These are phyloP conservation scores for Calidris pygmaea DNA, from an alignment of 2,113 vertebrate genomes.

Conservation along the genomic window DNA sequence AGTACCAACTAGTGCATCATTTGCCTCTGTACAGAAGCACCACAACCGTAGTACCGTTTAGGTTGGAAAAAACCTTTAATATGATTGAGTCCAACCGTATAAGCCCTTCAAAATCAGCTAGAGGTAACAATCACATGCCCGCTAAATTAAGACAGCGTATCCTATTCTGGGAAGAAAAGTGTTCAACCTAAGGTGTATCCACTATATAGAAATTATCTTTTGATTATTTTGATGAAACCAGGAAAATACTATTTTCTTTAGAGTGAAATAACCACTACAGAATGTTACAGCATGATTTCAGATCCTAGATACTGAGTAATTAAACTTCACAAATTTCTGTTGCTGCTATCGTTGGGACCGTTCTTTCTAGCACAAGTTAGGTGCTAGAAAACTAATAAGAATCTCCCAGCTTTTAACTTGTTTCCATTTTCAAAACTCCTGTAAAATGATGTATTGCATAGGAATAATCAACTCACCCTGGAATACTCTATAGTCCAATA, in stretches of 20 bases:
- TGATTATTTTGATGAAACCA: background rate
- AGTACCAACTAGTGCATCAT: background rate
- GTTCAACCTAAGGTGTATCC: background rate
- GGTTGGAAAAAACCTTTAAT: background rate
- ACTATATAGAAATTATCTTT: background rate
- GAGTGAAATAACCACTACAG: background rate
- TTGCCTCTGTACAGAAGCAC: background rate
- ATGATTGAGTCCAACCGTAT: accelerated
- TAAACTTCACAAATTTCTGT: background rate
- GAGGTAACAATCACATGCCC: background rate
- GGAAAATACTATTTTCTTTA: background rate
- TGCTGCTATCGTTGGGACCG: background rate
- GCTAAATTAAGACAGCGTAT: background rate
- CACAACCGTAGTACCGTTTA: background rate
- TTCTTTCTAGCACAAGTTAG: background rate
- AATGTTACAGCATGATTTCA: background rate
- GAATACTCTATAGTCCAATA: background rate
- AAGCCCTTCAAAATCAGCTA: background rate
- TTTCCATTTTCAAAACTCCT: background rate
- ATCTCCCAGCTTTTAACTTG: background rate
- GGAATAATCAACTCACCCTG: background rate
- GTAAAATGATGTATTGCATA: background rate
- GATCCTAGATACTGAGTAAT: background rate
- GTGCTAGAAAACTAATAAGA: background rate
- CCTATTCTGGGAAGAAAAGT: background rate